Conservation (phyloP, 2,888 invertebrate genomes). For the Iselma pallidipennis region DNA sequence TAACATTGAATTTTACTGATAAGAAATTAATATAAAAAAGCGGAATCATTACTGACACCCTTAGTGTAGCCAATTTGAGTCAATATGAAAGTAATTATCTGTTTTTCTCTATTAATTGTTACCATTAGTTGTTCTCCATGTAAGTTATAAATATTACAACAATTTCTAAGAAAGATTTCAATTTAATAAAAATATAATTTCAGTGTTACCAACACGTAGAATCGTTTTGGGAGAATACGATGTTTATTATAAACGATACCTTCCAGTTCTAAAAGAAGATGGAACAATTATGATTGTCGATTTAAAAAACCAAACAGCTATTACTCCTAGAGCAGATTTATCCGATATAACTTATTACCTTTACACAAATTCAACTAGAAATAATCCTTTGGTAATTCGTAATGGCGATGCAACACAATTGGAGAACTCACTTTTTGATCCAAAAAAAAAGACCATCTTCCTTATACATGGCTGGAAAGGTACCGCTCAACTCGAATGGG, state of each 20-base stretch:
- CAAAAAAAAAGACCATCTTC: slow-evolving; percentile 37
- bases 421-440: slow-evolving; percentile 27
- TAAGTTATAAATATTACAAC: slow-evolving; percentile 1
- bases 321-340: slow-evolving; percentile 10
- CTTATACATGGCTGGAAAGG: slow-evolving; percentile 48
- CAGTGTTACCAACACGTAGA: neutral
- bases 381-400: slow-evolving; percentile 17
- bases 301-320: slow-evolving; percentile 3
- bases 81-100: slow-evolving; percentile 13
- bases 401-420: slow-evolving; percentile 22
- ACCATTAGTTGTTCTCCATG: slow-evolving; percentile 5
- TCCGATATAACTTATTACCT: slow-evolving; percentile 39
- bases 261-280: neutral
- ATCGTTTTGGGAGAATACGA: neutral
- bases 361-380: slow-evolving; percentile 31
- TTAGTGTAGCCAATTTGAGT: too few relatives aligned
- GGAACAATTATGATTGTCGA: slow-evolving; percentile 14
- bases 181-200: too few relatives aligned
- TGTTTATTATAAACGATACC: neutral
- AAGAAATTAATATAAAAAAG: too few relatives aligned
- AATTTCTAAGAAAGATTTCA: too few relatives aligned
- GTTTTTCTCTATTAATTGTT: slow-evolving; percentile 4
- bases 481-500: slow-evolving; percentile 36
- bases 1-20: too few relatives aligned
- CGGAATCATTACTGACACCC: too few relatives aligned